Evolutionary conservation across 2,797 vertebrate species (phyloP).

Genomic region (Loriculus beryllinus): DNA sequence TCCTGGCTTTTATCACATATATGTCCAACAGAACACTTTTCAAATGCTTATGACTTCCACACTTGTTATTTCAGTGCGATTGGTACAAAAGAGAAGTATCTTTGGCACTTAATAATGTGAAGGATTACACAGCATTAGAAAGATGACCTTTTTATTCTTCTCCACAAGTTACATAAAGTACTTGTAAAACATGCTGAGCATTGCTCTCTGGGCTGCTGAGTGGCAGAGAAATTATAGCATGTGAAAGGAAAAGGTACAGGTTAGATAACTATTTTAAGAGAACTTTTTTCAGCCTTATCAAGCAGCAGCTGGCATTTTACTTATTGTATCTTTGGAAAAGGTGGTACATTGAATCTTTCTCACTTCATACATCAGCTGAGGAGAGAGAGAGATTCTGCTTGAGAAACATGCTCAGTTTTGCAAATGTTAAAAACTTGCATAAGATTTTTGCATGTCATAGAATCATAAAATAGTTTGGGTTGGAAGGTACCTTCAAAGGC

Average conservation of each 20-base stretch:
- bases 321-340: not conserved
- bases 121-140: slow-evolving; percentile 17
- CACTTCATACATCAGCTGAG: not conserved
- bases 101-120: not conserved
- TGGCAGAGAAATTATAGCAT: slow-evolving; percentile 43
- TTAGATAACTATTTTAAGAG: slow-evolving; percentile 41
- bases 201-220: slow-evolving; percentile 39
- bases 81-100: not conserved
- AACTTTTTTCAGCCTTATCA: not conserved
- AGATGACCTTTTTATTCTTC: slow-evolving; percentile 45
- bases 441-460: not conserved
- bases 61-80: not conserved
- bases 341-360: not conserved
- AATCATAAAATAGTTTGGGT: not conserved
- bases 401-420: not conserved
- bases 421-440: not conserved
- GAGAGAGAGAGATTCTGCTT: not conserved
- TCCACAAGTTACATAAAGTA: not conserved
- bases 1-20: not conserved
- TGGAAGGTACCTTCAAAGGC: not conserved
- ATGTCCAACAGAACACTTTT: not conserved
- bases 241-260: slow-evolving; percentile 36
- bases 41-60: not conserved
- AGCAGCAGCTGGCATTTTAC: not conserved
- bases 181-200: slow-evolving; percentile 46